These are phyloP conservation scores for Carcharodon carcharias DNA, from an alignment of 2,797 vertebrate species.

Conservation along the genomic window DNA sequence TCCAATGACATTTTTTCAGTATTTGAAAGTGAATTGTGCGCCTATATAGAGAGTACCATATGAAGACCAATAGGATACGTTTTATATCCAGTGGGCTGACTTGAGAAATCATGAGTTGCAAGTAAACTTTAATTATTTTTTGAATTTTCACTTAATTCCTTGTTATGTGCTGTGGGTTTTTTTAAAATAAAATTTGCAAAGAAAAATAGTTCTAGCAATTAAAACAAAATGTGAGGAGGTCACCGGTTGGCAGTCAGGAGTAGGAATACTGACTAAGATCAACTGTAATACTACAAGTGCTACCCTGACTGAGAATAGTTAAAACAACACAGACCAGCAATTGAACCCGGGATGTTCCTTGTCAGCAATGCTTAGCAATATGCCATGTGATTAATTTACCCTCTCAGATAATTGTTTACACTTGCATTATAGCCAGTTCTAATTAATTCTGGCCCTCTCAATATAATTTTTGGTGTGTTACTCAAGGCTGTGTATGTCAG, in stretches of 20 bases:
- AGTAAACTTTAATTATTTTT: not conserved
- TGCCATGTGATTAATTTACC: not conserved
- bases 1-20: not conserved
- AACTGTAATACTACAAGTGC: not conserved
- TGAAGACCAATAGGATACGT: not conserved
- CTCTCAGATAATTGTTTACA: not conserved
- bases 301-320: not conserved
- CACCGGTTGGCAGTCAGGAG: not conserved
- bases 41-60: not conserved
- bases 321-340: not conserved
- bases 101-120: not conserved
- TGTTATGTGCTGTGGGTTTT: not conserved
- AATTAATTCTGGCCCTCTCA: not conserved
- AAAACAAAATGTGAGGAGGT: not conserved
- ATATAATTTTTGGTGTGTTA: not conserved
- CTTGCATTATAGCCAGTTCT: not conserved
- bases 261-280: not conserved
- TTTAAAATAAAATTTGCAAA: not conserved
- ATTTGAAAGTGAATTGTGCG: not conserved
- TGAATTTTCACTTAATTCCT: not conserved
- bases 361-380: not conserved
- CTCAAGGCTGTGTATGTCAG: not conserved
- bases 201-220: not conserved
- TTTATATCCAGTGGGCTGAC: not conserved
- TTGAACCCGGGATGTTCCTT: not conserved